These are phyloP conservation scores for Coryphaenoides rupestris DNA, from an alignment of 2,113 vertebrate genomes.

Conservation along the genomic window DNA sequence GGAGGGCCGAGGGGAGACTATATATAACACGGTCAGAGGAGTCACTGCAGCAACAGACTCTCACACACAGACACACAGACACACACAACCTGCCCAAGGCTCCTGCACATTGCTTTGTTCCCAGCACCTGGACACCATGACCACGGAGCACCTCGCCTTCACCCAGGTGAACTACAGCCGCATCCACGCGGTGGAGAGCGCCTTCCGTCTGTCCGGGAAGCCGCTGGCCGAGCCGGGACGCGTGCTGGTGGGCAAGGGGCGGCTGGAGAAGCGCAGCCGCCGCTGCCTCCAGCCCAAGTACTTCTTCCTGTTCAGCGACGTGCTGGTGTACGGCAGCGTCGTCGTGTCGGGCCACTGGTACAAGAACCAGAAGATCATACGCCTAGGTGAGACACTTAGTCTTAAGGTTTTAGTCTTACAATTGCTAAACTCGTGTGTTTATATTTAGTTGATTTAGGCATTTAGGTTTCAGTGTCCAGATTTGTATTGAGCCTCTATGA, in stretches of 20 bases:
- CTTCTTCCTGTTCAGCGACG: slow-evolving; percentile 92
- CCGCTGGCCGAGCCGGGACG: slow-evolving; percentile 72
- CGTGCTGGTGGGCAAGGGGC: slow-evolving; percentile 86
- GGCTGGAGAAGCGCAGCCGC: slow-evolving; percentile 84
- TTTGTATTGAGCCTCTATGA: no score
- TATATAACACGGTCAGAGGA: no score
- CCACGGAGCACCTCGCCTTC: slow-evolving; percentile 69
- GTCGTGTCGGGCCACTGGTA: slow-evolving; percentile 78
- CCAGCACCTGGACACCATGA: background rate
- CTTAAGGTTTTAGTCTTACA: background rate
- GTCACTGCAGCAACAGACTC: no score
- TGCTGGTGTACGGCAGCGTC: slow-evolving; percentile 86
- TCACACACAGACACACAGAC: no score
- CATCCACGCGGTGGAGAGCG: slow-evolving; percentile 79
- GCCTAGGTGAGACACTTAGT: slow-evolving; percentile 55
- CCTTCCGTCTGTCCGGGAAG: slow-evolving; percentile 75
- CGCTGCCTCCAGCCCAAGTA: slow-evolving; percentile 78
- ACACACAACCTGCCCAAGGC: no score
- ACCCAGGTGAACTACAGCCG: slow-evolving; percentile 77
- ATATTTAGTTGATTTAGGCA: background rate
- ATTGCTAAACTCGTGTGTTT: no score
- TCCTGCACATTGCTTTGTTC: no score
- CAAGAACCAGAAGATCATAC: slow-evolving; percentile 82
- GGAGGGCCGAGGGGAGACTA: no score
- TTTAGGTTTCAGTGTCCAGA: background rate